Conservation (phyloP, 2,113 vertebrate species). For the Jacana jacana region DNA sequence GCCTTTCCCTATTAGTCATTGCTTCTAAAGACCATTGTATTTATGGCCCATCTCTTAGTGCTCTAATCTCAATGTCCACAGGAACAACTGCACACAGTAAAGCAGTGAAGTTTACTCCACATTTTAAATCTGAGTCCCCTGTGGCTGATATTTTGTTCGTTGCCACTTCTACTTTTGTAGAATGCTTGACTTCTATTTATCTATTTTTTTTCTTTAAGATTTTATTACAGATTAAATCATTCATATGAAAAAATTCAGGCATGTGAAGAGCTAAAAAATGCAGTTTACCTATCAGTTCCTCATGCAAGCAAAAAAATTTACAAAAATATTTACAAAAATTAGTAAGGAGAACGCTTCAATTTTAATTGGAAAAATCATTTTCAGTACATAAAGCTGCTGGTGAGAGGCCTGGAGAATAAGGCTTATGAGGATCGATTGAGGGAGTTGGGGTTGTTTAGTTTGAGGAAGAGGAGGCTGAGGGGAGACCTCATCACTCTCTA, state of each 20-base stretch:
- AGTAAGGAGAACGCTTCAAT: neutral
- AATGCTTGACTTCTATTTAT: neutral
- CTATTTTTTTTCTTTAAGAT: neutral
- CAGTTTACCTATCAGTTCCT: neutral
- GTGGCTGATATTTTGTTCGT: neutral
- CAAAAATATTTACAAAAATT: neutral
- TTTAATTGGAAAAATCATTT: neutral
- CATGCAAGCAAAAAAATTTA: rapidly evolving
- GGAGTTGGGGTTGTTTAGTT: too few relatives aligned
- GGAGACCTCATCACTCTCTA: too few relatives aligned
- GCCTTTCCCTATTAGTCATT: constrained; percentile 7
- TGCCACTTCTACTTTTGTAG: neutral
- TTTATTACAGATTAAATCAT: neutral
- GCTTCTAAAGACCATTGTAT: neutral
- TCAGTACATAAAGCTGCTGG: too few relatives aligned
- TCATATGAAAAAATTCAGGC: neutral
- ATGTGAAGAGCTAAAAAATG: neutral
- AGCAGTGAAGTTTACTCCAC: neutral
- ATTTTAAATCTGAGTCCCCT: neutral
- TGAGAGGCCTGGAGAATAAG: too few relatives aligned
- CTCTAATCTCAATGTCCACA: neutral
- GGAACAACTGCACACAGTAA: neutral
- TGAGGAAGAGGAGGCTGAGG: too few relatives aligned
- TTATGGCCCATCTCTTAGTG: neutral
- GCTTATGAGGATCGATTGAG: too few relatives aligned